Base-by-base conservation (phyloP, 1,140 invertebrate species). In the Microplitis demolitor region DNA sequence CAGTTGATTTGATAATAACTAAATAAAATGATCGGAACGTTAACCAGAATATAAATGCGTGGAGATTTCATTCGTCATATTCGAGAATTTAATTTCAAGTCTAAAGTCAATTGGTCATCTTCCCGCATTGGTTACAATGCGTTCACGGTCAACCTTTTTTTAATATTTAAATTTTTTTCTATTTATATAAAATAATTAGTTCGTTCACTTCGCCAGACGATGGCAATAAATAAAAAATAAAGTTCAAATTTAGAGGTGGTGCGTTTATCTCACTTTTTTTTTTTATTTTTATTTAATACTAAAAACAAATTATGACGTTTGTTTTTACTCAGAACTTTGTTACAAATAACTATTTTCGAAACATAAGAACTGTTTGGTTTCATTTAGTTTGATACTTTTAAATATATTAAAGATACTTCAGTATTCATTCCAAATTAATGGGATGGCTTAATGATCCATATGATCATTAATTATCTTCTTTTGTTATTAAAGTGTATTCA, bases 351-450 rank as follows among this genome's bases (percentile, higher is more conserved):
- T 24, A 62, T 34, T 33, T 24, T 34, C 16, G n/a, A 24, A 24
- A 62, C 31, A 33, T 9, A 2, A 33, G 31, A 35, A 31, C 8
- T 62, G 6, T 14, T 62, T 34, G 60, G 4, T n/a, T 62, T 34
- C n/a, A 24, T 62, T 34, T 34, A n/a, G 24, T 8, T 35, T 9
- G 34, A 34, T 31, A 56, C 16, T 13, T 56, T 4, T 45, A 45
- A 45, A 9, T 45, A 45, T 8, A 56, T 14, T 56, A 13, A 9
- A 37, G 14, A 71, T 61, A 70, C 69, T 76, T 78, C 80, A 81
- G 78, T 81, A 81, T 81, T 81, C 80, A 80, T 81, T 81, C 80
- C 80, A 80, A 54, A 71, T 60, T 54, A 74, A 71, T 74, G 69
- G 68, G 71, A 63, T 66, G 76, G 63, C 56, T 76, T 24, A 45